Evolutionary conservation across 2,113 vertebrate species (phyloP), one percentile per base, ranked within the genome.

Genomic region (Deroptyus accipitrinus): DNA sequence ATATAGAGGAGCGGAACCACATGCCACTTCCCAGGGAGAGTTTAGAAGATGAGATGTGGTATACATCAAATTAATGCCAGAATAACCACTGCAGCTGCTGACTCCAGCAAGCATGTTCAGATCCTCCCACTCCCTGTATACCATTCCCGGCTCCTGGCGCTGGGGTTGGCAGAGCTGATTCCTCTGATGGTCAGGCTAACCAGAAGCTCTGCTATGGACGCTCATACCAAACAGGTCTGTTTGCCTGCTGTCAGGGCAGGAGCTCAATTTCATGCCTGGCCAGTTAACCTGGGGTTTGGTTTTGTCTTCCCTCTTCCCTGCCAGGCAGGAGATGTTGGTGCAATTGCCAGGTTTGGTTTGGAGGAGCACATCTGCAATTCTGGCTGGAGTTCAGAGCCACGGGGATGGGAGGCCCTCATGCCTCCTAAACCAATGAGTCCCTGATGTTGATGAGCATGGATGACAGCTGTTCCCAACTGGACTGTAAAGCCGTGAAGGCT

Each of bases 11-110:
- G 62, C 8, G 0, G 81, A 94, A 95, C 88, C 81, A 94, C 92
- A 73, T 23, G 77, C 86, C 86, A 84, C 94, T 96, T 96, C 88
- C 94, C 96, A 87, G 91, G 54, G 86, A 86, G 86, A 72, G 31
- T 91, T 90, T 39, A 88, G 78, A 70, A 88, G 92, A 95, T 24
- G 70, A 96, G 91, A 92, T 90, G 86, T n/a, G 88, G 91, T 87
- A 7, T 11, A 68, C 0, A 0, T 46, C 77, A 95, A 91, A 91
- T 84, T 87, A 91, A 96, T 76, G 86, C 88, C 88, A 93, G 92
- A 93, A 76, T 20, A 92, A 91, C 93, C 83, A 41, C 74, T 39
- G 48, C 27, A 91, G 95, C 14, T 70, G 68, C 48, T 51, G 86
- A 87, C 83, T 94, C 78, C 82, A 69, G 83, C 80, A 83, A 59